phyloP scores from a whole-genome alignment of 2,113 vertebrate species.

The Orthonyx spaldingii region DNA sequence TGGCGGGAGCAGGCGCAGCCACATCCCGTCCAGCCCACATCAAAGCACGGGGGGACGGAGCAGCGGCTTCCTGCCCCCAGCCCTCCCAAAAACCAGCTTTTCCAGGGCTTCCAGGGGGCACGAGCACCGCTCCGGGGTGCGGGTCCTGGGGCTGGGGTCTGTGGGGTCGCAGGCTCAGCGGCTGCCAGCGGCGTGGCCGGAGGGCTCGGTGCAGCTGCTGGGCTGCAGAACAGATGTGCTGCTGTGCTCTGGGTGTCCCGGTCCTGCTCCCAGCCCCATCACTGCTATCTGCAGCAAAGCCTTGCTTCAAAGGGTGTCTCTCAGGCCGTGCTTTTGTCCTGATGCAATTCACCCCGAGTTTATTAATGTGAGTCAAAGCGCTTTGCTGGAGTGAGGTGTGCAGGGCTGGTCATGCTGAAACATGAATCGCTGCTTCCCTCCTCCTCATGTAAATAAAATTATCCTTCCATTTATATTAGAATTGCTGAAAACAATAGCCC shows the following conservation, averaged over 20 bases:
- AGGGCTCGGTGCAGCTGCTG: background rate
- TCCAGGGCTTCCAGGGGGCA: background rate
- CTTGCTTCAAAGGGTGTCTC: background rate
- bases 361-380: background rate
- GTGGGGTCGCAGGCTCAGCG: background rate
- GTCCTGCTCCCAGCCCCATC: background rate
- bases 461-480: background rate
- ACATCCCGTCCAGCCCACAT: conserved; percentile 49
- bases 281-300: background rate
- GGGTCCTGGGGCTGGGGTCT: background rate
- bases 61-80: background rate
- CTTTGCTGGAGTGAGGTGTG: background rate
- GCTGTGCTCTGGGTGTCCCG: background rate
- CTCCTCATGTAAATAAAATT: conserved; percentile 6
- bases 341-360: background rate
- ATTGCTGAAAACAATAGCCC: background rate
- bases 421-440: background rate
- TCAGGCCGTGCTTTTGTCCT: background rate
- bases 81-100: background rate
- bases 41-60: no score
- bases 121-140: rapidly evolving
- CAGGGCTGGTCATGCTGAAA: background rate
- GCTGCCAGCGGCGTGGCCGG: rapidly evolving
- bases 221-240: background rate
- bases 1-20: conserved; percentile 17